These are phyloP conservation scores for Scomber japonicus DNA, from an alignment of 2,113 vertebrate genomes.

Conservation along the genomic window DNA sequence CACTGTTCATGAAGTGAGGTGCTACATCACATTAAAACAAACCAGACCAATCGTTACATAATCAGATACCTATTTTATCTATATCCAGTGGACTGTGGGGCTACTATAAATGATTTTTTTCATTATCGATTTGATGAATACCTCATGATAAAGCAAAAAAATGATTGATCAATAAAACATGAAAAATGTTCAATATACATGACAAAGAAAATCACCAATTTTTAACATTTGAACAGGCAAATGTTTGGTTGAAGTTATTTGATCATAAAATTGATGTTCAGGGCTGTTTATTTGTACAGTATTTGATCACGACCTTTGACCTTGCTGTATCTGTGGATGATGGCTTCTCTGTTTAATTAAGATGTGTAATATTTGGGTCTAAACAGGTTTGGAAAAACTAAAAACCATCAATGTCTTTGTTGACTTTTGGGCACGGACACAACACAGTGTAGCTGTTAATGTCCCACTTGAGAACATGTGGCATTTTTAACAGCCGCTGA, in stretches of 20 bases:
- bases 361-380: not conserved
- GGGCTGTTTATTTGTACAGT: not conserved
- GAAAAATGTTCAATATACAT: too few species aligned
- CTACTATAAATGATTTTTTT: too few species aligned
- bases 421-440: constrained; percentile 31
- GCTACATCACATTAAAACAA: too few species aligned
- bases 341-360: not conserved
- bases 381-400: not conserved
- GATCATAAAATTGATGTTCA: not conserved
- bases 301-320: not conserved
- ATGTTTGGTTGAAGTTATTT: not conserved
- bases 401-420: constrained; percentile 27
- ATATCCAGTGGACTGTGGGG: too few species aligned
- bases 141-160: too few species aligned
- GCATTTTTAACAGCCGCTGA: constrained; percentile 65
- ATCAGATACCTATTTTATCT: too few species aligned
- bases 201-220: too few species aligned
- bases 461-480: constrained; percentile 65
- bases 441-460: constrained; percentile 51
- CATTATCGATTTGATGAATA: too few species aligned
- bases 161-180: too few species aligned
- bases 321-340: not conserved
- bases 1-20: too few species aligned
- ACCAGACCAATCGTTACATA: not conserved
- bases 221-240: not conserved